Evolutionary conservation across 2,888 invertebrate species (phyloP), one percentile per base, ranked within the genome.

Genomic region (Masnerella sp.): DNA sequence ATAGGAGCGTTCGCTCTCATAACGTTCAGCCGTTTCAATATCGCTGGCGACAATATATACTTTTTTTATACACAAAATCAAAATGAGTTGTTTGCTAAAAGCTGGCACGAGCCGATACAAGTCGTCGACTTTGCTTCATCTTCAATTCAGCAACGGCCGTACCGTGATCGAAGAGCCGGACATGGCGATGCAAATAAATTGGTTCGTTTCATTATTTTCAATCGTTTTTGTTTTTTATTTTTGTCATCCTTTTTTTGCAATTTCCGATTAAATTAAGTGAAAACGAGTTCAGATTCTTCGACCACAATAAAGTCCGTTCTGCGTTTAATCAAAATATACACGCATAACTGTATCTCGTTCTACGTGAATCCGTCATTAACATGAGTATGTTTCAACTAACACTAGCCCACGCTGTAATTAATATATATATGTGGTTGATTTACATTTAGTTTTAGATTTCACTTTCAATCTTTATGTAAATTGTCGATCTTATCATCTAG

Each of bases 371-470:
- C 74, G 42, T 69, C 47, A 69, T 74, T 56, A 73, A 67, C 67
- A 73, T 73, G 67, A 67, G 67, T 61, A 67, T 67, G 61, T 73
- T 59, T 67, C 36, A 73, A 62, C 68, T 64, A 74, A 62, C 36
- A 51, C 62, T 68, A 70, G 62, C 72, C 56, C 70, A 68, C 67
- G 73, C 62, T 62, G 62, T 65, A 75, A 73, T 77, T 69, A 70
- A 73, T 74, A 69, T 72, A 58, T 72, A 69, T 73, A 56, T 62
- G 32, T 73, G 45, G 68, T 78, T 71, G 74, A 80, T 80, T 81
- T 82, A 82, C 77, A 80, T 74, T 82, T 86, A 85, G 84, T 86
- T 86, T 86, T 86, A 86, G 85, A 85, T 82, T 85, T 83, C 84
- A 86, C 86, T 86, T 86, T 86, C 86, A 86, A 85, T 86, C 82